These are phyloP conservation scores for Streptopelia turtur DNA, from an alignment of 2,797 vertebrate species.

Conservation along the genomic window DNA sequence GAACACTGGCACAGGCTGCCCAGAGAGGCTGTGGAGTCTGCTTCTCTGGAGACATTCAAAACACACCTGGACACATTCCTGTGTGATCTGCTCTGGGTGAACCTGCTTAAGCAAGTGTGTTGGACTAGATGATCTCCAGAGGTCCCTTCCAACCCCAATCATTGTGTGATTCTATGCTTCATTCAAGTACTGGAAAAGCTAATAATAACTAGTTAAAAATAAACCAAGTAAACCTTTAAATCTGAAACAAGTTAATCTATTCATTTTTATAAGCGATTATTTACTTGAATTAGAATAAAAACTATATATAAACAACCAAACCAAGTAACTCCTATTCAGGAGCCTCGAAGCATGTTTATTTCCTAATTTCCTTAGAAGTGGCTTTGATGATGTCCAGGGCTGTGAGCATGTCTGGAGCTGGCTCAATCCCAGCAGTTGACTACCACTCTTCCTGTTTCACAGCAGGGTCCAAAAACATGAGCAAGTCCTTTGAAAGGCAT, in stretches of 20 bases:
- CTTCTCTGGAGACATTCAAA: no score
- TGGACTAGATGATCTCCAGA: no score
- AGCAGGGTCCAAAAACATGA: neutral
- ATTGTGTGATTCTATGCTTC: no score
- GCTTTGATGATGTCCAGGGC: neutral
- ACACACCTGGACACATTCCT: no score
- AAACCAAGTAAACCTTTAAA: neutral
- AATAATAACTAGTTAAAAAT: neutral
- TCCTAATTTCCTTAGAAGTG: neutral
- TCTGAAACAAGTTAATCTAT: neutral
- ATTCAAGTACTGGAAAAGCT: neutral
- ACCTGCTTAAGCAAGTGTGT: no score
- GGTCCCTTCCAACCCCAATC: no score
- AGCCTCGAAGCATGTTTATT: neutral
- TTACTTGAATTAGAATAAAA: neutral
- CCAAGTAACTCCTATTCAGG: neutral
- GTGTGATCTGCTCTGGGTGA: no score
- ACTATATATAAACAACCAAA: neutral
- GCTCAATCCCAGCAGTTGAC: neutral
- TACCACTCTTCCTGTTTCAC: neutral
- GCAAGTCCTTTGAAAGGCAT: neutral
- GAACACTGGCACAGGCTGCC: no score
- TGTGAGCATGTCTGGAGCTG: neutral
- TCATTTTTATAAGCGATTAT: neutral
- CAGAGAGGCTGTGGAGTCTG: no score